These are phyloP conservation scores for Clepsis dumicolana DNA, from an alignment of 2,888 invertebrate species.

Conservation along the genomic window DNA sequence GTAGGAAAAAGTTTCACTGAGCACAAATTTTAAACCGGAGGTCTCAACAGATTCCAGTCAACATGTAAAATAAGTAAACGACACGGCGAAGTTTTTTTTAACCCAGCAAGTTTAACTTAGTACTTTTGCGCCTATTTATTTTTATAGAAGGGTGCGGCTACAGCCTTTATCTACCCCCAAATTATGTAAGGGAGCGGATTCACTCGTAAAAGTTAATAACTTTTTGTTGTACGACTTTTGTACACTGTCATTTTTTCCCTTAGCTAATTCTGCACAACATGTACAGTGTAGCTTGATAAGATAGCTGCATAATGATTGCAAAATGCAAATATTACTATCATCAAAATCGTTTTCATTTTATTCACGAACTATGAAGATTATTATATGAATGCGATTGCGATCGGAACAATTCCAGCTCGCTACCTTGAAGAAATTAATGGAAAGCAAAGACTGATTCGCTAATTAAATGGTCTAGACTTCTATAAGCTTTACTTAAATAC, in stretches of 20 bases:
- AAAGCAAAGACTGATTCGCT: no score
- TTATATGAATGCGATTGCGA: neutral
- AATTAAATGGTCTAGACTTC: no score
- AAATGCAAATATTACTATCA: neutral
- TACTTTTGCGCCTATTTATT: slow-evolving; percentile 2
- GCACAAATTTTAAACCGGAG: no score
- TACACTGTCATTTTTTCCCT: slow-evolving; percentile 16
- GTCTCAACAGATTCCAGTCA: no score
- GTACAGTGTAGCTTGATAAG: neutral
- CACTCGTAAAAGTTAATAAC: slow-evolving; percentile 40
- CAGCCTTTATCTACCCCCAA: slow-evolving; percentile 17
- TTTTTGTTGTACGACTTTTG: slow-evolving; percentile 36
- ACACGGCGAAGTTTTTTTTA: neutral
- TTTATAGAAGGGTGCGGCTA: slow-evolving; percentile 27
- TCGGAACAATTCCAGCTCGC: neutral
- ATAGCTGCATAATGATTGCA: neutral
- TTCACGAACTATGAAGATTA: neutral
- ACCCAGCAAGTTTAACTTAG: neutral
- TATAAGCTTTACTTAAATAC: no score
- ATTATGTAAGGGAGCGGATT: slow-evolving; percentile 30
- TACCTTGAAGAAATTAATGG: neutral
- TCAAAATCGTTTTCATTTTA: no score
- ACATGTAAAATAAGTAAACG: neutral
- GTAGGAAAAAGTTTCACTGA: no score
- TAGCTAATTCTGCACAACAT: neutral